A percentile compares a stretch with the other conserved stretches of the same genome.
phyloP scores from a whole-genome alignment of 1,140 invertebrate genomes.

The Ooceraea biroi region DNA sequence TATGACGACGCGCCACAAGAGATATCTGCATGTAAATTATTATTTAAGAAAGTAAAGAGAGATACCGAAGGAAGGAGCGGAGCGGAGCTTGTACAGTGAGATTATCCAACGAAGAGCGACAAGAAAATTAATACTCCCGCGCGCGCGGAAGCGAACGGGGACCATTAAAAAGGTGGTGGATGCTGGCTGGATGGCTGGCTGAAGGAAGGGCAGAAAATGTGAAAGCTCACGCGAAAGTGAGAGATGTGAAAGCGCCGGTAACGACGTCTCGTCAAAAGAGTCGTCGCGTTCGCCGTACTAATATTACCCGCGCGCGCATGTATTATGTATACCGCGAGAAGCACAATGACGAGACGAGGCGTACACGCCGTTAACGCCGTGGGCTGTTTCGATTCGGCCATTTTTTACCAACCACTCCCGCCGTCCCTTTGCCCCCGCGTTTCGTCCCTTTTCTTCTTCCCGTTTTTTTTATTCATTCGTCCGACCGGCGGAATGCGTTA shows the following conservation, averaged over 20 bases:
- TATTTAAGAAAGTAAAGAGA: slow-evolving; percentile 40
- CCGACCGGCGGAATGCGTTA: slow-evolving; percentile 66
- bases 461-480: slow-evolving; percentile 23
- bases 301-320: slow-evolving; percentile 67
- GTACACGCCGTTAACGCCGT: slow-evolving; percentile 9
- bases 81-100: slow-evolving; percentile 30
- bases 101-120: slow-evolving; percentile 21
- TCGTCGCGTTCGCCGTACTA: slow-evolving; percentile 58
- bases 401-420: slow-evolving; percentile 30
- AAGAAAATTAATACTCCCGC: slow-evolving; percentile 64
- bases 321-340: slow-evolving; percentile 67
- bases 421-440: neutral
- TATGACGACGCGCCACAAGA: neutral
- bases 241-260: slow-evolving; percentile 49
- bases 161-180: slow-evolving; percentile 48
- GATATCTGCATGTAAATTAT: slow-evolving; percentile 47
- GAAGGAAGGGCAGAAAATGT: slow-evolving; percentile 12
- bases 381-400: slow-evolving; percentile 66
- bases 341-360: slow-evolving; percentile 63
- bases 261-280: slow-evolving; percentile 65
- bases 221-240: slow-evolving; percentile 14
- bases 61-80: neutral
- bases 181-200: slow-evolving; percentile 14
- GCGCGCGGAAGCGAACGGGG: slow-evolving; percentile 51
- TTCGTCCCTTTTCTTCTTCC: neutral